Percentiles rank a stretch among this genome's conserved stretches.
Evolutionary conservation across 2,888 invertebrate species (phyloP).

Genomic region (Creontiades dilutus): DNA sequence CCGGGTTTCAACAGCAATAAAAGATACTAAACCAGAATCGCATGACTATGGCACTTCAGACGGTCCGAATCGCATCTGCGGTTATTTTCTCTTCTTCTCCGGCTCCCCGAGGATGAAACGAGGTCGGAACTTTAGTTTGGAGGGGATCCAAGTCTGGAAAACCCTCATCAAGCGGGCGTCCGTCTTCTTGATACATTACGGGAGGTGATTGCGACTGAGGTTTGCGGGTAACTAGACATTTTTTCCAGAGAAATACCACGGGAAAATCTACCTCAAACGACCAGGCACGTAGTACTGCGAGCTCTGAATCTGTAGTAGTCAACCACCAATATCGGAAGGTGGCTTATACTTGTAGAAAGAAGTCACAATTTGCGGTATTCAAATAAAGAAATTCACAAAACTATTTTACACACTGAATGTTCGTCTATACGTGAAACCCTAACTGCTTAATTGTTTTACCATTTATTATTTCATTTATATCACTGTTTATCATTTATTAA

Average conservation of each 20-base stretch:
- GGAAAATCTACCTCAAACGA: too few species aligned
- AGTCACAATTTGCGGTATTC: too few species aligned
- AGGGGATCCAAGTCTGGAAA: neutral
- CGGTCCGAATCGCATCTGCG: slow-evolving; percentile 42
- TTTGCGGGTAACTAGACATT: neutral
- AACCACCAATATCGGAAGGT: too few species aligned
- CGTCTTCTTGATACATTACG: neutral
- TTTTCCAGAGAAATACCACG: neutral
- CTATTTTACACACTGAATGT: too few species aligned
- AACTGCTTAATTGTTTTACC: too few species aligned
- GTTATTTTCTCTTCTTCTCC: slow-evolving; percentile 25
- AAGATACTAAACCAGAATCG: slow-evolving; percentile 43
- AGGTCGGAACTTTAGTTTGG: neutral
- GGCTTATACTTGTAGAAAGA: too few species aligned
- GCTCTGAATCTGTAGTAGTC: too few species aligned
- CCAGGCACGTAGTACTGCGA: too few species aligned
- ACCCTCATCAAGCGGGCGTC: neutral
- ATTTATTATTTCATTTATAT: too few species aligned
- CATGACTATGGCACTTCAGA: slow-evolving; percentile 41
- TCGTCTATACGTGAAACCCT: too few species aligned
- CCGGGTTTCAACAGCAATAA: neutral
- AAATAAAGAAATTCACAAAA: too few species aligned
- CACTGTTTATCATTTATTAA: too few species aligned
- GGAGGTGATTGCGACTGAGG: neutral
- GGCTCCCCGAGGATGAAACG: neutral